Conservation (phyloP, 2,797 vertebrate species). For the Eulemur rubriventer region DNA sequence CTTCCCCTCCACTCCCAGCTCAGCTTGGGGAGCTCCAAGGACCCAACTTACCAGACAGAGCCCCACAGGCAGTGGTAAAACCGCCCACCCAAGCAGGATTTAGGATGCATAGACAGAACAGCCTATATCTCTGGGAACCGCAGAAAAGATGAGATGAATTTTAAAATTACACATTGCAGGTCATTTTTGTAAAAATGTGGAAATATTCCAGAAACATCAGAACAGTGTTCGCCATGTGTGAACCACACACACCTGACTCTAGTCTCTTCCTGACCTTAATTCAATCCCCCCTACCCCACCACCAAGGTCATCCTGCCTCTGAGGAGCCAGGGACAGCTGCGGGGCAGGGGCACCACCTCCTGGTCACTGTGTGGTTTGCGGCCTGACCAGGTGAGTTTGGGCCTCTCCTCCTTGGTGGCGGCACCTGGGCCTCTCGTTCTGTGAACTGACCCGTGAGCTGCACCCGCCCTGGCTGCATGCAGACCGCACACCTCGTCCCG, state of each 20-base stretch:
- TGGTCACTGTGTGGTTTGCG: background rate
- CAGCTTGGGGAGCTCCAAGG: too few relatives aligned
- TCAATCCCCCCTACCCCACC: background rate
- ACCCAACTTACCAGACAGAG: background rate
- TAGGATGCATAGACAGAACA: background rate
- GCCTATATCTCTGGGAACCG: background rate
- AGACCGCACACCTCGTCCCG: background rate
- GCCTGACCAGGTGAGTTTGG: background rate
- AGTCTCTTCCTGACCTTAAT: too few relatives aligned
- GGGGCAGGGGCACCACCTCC: too few relatives aligned
- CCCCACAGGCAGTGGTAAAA: background rate
- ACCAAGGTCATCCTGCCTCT: background rate
- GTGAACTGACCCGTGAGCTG: fast-evolving
- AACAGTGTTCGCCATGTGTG: background rate
- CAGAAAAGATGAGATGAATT: background rate
- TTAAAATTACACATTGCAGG: background rate
- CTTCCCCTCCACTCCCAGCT: background rate
- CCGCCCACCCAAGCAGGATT: background rate
- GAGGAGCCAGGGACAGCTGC: background rate
- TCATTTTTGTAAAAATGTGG: background rate
- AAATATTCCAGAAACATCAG: background rate
- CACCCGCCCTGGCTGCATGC: background rate
- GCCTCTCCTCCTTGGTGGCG: background rate
- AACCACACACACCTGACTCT: background rate
- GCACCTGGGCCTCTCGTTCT: background rate